phyloP scores from a whole-genome alignment of 2,888 invertebrate species.

The Beris chalybata region DNA sequence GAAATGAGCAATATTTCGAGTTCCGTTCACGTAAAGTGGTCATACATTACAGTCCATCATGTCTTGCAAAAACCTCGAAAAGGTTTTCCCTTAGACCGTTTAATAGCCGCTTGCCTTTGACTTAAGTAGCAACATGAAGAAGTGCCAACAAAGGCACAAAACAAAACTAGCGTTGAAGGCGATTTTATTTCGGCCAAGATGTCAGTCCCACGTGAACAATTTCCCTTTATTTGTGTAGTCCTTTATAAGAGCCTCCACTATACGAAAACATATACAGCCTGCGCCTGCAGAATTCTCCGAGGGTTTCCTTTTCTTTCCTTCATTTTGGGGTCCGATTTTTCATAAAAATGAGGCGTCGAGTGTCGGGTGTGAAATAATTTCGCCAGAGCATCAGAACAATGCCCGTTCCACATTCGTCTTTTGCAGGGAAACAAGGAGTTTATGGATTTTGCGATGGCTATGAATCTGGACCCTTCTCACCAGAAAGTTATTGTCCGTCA shows the following conservation, averaged over 20 bases:
- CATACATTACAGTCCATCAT: slow-evolving; percentile 27
- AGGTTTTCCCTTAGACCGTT: slow-evolving; percentile 11
- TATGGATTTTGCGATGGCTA: not conserved
- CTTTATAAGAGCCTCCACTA: not conserved
- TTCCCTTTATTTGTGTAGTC: slow-evolving; percentile 28
- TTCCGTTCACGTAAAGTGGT: slow-evolving; percentile 29
- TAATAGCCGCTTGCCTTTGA: not conserved
- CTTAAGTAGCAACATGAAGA: slow-evolving; percentile 8
- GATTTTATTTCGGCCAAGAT: slow-evolving; percentile 1
- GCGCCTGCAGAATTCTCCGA: too few species aligned
- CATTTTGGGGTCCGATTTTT: too few species aligned
- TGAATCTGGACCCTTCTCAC: not conserved
- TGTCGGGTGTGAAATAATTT: too few species aligned
- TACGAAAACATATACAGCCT: too few species aligned
- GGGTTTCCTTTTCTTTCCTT: too few species aligned
- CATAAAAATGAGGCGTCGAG: too few species aligned
- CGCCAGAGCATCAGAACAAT: too few species aligned
- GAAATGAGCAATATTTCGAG: not conserved
- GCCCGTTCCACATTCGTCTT: too few species aligned
- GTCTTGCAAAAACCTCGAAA: slow-evolving; percentile 24
- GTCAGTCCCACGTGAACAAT: slow-evolving; percentile 32
- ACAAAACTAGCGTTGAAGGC: not conserved
- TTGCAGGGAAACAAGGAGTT: not conserved
- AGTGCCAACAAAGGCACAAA: slow-evolving; percentile 30
- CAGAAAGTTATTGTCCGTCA: slow-evolving; percentile 7